Conservation (phyloP, 2,797 vertebrate genomes). For the Oryzias dopingdopingensis region DNA sequence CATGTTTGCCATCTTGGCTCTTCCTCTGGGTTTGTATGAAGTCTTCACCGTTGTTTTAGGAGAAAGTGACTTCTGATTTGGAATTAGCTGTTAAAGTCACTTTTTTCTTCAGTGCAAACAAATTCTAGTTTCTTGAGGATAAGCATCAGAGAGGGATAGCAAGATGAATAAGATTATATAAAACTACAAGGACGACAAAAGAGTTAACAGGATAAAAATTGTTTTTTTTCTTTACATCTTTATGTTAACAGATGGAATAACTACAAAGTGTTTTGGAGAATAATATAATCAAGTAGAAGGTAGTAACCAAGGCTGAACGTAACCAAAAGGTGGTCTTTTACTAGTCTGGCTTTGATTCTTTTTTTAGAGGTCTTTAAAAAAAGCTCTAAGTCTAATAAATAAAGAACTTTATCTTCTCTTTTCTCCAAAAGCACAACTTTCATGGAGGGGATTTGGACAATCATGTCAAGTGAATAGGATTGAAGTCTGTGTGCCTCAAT, state of each 20-base stretch:
- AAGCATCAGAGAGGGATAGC: no score
- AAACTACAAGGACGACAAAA: no score
- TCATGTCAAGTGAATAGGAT: conserved; percentile 39
- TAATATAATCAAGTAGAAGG: not conserved
- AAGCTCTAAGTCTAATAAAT: conserved; percentile 12
- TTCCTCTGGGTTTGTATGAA: no score
- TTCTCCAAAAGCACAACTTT: conserved; percentile 21
- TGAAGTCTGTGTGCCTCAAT: conserved; percentile 23
- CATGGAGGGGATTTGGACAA: conserved; percentile 23
- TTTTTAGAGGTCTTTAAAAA: conserved; percentile 28
- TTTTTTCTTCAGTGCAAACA: no score
- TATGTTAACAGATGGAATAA: conserved; percentile 1
- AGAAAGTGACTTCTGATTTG: no score
- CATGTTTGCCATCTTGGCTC: no score
- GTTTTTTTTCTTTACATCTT: no score
- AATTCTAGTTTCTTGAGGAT: no score
- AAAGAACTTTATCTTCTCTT: conserved; percentile 12
- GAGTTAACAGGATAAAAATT: no score
- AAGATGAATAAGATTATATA: no score
- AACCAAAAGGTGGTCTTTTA: conserved; percentile 46
- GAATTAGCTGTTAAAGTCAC: no score
- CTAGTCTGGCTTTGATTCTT: conserved; percentile 52
- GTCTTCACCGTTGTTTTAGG: no score
- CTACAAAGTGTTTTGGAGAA: not conserved
- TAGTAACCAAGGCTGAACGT: conserved; percentile 22